Evolutionary conservation across 2,888 invertebrate genomes (phyloP).

Genomic region (Folsomia manolachei): DNA sequence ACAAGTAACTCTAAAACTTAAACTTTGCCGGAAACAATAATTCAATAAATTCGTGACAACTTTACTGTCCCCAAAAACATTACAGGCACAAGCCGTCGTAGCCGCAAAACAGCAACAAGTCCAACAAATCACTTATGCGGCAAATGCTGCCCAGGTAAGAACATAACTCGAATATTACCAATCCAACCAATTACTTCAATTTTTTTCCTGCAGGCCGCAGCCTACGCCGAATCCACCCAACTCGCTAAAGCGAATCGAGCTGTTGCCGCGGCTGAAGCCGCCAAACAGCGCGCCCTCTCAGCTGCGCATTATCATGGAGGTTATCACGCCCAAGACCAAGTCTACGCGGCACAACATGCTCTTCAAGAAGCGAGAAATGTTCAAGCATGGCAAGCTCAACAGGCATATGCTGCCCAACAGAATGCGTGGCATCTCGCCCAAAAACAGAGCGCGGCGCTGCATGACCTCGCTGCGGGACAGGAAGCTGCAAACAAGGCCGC

Average conservation of each 20-base stretch:
- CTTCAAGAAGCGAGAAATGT: conserved; percentile 21
- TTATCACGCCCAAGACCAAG: conserved; percentile 20
- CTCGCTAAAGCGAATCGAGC: conserved; percentile 15
- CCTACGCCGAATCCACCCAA: conserved; percentile 14
- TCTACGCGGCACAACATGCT: conserved; percentile 22
- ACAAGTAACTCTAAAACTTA: conserved; percentile 15
- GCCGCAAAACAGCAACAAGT: conserved; percentile 40
- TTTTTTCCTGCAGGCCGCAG: conserved; percentile 8
- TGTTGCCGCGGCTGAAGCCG: conserved; percentile 19
- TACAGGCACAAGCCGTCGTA: conserved; percentile 32
- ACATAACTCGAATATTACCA: neutral
- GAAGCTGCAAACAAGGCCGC: conserved; percentile 16
- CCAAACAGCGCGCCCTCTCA: conserved; percentile 1
- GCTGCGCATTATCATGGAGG: conserved; percentile 17
- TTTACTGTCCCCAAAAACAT: neutral
- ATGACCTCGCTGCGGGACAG: conserved; percentile 13
- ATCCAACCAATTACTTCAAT: neutral
- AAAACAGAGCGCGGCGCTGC: conserved; percentile 9
- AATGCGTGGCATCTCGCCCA: conserved; percentile 10
- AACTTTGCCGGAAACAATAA: neutral
- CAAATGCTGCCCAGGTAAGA: conserved; percentile 35
- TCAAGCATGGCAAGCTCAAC: conserved; percentile 11
- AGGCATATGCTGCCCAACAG: conserved; percentile 10
- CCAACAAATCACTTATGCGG: conserved; percentile 35
- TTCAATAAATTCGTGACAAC: neutral